Percentiles rank a stretch among this genome's conserved stretches.
Conservation (phyloP, 2,888 invertebrate species). For the Pseudococcus viburni region DNA sequence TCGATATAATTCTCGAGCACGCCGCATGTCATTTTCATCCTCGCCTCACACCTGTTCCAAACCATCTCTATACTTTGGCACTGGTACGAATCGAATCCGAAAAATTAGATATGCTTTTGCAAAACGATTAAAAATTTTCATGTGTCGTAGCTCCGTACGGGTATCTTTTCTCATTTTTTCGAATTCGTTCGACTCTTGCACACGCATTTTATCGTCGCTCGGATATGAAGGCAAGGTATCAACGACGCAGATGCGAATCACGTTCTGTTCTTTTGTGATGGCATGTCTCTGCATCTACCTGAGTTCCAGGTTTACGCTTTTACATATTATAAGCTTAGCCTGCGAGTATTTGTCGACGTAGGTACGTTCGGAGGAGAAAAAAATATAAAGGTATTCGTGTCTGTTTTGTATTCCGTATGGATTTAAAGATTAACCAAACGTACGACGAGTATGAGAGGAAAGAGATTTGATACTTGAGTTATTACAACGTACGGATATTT, state of each 20-base stretch:
- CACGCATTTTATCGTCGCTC: not conserved
- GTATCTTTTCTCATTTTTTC: not conserved
- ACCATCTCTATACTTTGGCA: not conserved
- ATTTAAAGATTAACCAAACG: conserved; percentile 47
- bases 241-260: conserved; percentile 45
- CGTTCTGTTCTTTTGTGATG: conserved; percentile 20
- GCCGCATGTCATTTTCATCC: not conserved
- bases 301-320: conserved; percentile 20
- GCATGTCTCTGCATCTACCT: not conserved
- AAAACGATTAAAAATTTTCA: conserved; percentile 44
- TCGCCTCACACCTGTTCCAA: not conserved
- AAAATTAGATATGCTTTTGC: conserved; percentile 53
- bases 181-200: not conserved
- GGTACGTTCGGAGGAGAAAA: not conserved
- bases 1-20: not conserved
- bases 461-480: conserved; percentile 39
- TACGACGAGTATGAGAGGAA: not conserved
- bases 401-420: conserved; percentile 52
- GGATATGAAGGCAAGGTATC: not conserved
- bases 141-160: not conserved
- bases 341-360: conserved; percentile 37
- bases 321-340: conserved; percentile 44
- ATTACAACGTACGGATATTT: not conserved
- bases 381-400: conserved; percentile 53
- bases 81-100: conserved; percentile 30